phyloP scores from a whole-genome alignment of 2,113 vertebrate genomes.

The Sebastes fasciatus region DNA sequence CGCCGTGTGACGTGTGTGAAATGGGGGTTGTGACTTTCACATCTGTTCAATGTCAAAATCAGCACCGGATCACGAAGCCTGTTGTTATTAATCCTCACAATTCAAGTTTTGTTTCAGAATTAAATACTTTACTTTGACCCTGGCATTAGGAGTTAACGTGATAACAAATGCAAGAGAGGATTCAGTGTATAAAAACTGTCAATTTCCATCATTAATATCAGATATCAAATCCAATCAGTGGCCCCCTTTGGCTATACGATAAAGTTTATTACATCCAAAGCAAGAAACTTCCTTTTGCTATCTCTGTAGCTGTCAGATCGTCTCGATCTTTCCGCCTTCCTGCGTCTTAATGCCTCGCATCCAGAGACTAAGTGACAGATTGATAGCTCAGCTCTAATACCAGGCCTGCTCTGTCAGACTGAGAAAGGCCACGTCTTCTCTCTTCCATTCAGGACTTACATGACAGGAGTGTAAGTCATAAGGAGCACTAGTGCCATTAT shows the following conservation, averaged over 20 bases:
- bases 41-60: conserved; percentile 69
- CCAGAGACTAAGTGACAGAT: conserved; percentile 75
- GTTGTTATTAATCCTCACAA: conserved; percentile 3
- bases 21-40: conserved; percentile 63
- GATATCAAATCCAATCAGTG: conserved; percentile 36
- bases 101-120: conserved; percentile 14
- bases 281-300: conserved; percentile 56
- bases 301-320: conserved; percentile 54
- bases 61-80: conserved; percentile 29
- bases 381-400: conserved; percentile 70
- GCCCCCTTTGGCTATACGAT: conserved; percentile 26
- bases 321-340: conserved; percentile 55
- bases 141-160: not conserved
- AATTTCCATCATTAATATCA: conserved; percentile 20
- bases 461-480: conserved; percentile 74
- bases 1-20: conserved; percentile 44
- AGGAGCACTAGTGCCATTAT: conserved; percentile 72
- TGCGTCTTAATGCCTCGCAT: conserved; percentile 54
- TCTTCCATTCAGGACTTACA: conserved; percentile 65
- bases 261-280: conserved; percentile 47
- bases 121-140: conserved; percentile 13
- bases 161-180: conserved; percentile 18
- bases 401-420: conserved; percentile 62
- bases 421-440: conserved; percentile 69
- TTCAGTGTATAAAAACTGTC: conserved; percentile 17